A percentile compares a stretch with the other conserved stretches of the same genome.
phyloP scores from a whole-genome alignment of 1,140 invertebrate genomes.

The Drosophila nikananu region DNA sequence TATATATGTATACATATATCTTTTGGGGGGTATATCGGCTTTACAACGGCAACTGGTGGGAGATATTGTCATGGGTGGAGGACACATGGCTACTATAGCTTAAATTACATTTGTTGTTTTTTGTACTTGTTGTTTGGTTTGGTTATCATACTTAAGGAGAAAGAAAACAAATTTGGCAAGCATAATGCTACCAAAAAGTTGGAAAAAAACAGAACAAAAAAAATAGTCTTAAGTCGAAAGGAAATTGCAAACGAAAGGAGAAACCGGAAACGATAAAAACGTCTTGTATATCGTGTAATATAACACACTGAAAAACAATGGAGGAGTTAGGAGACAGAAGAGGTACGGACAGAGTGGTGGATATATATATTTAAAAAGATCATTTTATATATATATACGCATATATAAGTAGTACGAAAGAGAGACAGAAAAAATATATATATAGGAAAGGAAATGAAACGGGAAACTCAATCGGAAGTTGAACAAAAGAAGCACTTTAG shows the following conservation, averaged over 20 bases:
- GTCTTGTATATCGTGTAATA: conserved; percentile 11
- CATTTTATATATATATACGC: conserved; percentile 38
- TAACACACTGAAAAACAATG: conserved; percentile 33
- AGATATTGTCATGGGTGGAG: conserved; percentile 30
- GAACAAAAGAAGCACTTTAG: conserved; percentile 40
- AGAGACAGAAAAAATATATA: conserved; percentile 17
- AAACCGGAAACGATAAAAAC: conserved; percentile 4
- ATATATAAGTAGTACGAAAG: not conserved
- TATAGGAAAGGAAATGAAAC: conserved; percentile 2
- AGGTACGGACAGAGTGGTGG: conserved; percentile 32
- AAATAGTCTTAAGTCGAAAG: conserved; percentile 1
- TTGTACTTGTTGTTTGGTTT: conserved; percentile 61
- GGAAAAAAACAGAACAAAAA: conserved; percentile 40
- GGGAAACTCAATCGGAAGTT: not conserved
- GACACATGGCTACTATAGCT: conserved; percentile 42
- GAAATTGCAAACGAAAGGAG: conserved; percentile 13
- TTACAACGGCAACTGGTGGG: conserved; percentile 26
- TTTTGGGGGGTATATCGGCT: conserved; percentile 5
- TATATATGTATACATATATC: not conserved
- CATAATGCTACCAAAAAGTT: conserved; percentile 20
- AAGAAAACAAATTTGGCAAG: conserved; percentile 26
- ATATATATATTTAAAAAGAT: conserved; percentile 17
- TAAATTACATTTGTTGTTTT: conserved; percentile 39
- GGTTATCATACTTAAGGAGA: conserved; percentile 45
- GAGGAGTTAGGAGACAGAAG: conserved; percentile 17